Base-by-base conservation (phyloP, 1,140 invertebrate species). In the Leptopilina clavipes region DNA sequence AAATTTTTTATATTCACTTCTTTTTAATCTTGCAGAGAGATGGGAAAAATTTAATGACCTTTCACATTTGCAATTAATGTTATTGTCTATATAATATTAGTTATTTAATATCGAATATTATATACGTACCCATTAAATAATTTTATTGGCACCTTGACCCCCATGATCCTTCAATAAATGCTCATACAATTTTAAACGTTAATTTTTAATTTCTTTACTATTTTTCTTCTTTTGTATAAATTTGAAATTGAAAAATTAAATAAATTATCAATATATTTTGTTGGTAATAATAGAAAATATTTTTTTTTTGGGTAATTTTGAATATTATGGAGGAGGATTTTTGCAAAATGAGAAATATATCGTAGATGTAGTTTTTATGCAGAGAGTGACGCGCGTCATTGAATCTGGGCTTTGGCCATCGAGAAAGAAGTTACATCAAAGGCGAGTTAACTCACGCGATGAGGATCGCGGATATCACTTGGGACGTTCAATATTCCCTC, bases 341-440 rank as follows among this genome's bases (percentile, higher is more conserved):
- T 31, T 31, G 1, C 25, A 31, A 31, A 31, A 31, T 5, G 5
- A 31, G 25, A 31, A 31, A 5, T 5, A 31, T n/a, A 31, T 31
- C 25, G 5, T 31, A 2, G 25, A 5, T 31, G 25, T 31, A 5
- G 25, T 31, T 5, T 31, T 65, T 65, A 22, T 65, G 22, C 56
- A 22, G 52, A 56, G 18, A 56, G 56, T 12, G 25, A 65, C 25
- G 25, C 18, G 56, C 56, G 10, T 48, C 45, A 48, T 48, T 48
- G 45, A 48, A 65, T 65, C 56, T 65, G 56, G 22, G 56, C 22
- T 65, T 22, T 25, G 22, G 22, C 56, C 56, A 65, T 65, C 56
- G 9, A 65, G 56, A 65, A 25, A 19, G n/a, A 65, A 25, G 19
- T 65, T 65, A 22, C 56, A 65, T 65, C 56, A 65, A 65, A 65